Evolutionary conservation across 2,113 vertebrate species (phyloP).

Genomic region (Probosciger aterrimus): DNA sequence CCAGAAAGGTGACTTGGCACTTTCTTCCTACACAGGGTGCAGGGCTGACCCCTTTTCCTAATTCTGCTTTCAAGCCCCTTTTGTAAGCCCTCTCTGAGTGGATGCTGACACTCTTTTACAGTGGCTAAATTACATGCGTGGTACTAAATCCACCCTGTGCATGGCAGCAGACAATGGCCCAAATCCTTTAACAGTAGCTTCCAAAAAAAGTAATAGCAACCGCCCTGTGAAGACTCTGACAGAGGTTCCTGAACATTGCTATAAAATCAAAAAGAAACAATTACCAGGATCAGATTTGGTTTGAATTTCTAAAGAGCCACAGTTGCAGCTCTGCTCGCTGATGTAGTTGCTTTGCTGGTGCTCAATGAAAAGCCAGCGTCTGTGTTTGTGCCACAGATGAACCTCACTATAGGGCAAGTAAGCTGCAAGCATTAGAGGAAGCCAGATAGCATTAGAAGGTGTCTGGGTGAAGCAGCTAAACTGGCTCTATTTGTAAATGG

Average conservation of each 20-base stretch:
- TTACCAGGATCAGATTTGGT: background rate
- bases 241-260: background rate
- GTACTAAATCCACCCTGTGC: background rate
- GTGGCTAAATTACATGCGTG: background rate
- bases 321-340: background rate
- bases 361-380: background rate
- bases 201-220: background rate
- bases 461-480: background rate
- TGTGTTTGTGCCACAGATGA: background rate
- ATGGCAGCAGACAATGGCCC: background rate
- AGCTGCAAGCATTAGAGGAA: background rate
- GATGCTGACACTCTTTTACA: background rate
- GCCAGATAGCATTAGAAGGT: rapidly evolving
- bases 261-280: background rate
- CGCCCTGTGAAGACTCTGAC: background rate
- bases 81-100: background rate
- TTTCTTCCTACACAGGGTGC: background rate
- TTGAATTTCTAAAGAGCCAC: background rate
- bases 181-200: background rate
- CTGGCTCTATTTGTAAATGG: background rate
- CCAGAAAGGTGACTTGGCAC: background rate
- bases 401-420: background rate
- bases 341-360: background rate
- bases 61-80: background rate
- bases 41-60: background rate